A percentile compares a stretch with the other conserved stretches of the same genome.
Evolutionary conservation across 2,113 vertebrate genomes (phyloP).

Genomic region (Caranx ignobilis): DNA sequence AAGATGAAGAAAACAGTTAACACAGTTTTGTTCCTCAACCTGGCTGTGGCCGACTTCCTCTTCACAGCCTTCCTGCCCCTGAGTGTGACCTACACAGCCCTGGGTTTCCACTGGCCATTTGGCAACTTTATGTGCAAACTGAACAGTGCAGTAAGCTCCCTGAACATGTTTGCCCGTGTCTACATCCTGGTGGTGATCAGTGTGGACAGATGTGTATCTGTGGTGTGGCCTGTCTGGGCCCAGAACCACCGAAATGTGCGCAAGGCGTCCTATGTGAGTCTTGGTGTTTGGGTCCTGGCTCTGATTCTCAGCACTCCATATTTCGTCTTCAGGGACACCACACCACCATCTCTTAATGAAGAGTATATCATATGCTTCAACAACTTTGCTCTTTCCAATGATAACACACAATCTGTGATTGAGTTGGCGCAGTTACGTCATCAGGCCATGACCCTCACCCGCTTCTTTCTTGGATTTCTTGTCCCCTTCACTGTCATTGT

Average conservation of each 20-base stretch:
- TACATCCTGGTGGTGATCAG: slow-evolving; percentile 89
- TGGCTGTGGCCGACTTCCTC: slow-evolving; percentile 89
- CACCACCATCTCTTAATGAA: slow-evolving; percentile 15
- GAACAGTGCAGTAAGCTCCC: slow-evolving; percentile 79
- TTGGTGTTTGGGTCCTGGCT: slow-evolving; percentile 85
- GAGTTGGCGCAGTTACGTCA: slow-evolving; percentile 27
- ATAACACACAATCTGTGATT: slow-evolving; percentile 61
- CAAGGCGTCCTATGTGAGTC: slow-evolving; percentile 80
- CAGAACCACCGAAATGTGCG: slow-evolving; percentile 86
- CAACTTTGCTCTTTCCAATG: slow-evolving; percentile 78
- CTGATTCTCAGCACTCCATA: slow-evolving; percentile 84
- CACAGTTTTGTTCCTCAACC: slow-evolving; percentile 88
- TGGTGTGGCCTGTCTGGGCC: slow-evolving; percentile 87
- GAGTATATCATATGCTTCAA: slow-evolving; percentile 79
- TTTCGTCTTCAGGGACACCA: slow-evolving; percentile 81
- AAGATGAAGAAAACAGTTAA: slow-evolving; percentile 89
- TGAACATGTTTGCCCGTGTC: slow-evolving; percentile 90
- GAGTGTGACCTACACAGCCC: slow-evolving; percentile 80
- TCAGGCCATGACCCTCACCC: slow-evolving; percentile 83
- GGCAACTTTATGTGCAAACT: slow-evolving; percentile 88
- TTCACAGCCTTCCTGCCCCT: slow-evolving; percentile 87
- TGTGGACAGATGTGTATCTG: slow-evolving; percentile 87
- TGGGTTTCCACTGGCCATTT: slow-evolving; percentile 87
- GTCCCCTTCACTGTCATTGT: slow-evolving; percentile 88
- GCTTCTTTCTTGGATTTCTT: slow-evolving; percentile 88